Evolutionary conservation across 2,797 vertebrate genomes (phyloP).

Genomic region (Pseudomugil tenellus): DNA sequence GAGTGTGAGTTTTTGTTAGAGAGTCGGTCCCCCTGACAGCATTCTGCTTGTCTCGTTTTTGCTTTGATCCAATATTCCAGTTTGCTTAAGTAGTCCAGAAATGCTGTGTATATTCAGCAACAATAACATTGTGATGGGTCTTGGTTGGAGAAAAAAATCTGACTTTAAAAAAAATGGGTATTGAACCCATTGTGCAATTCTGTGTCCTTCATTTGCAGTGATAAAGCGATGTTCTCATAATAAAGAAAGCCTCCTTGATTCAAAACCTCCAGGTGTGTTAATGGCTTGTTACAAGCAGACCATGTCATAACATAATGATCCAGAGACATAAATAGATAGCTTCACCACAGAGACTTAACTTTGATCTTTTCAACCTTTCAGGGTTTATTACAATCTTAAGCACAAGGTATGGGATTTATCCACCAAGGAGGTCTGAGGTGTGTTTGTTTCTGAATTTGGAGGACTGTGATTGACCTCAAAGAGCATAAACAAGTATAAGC

Average conservation of each 20-base stretch:
- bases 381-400: neutral
- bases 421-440: neutral
- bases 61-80: conserved; percentile 31
- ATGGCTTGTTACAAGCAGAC: conserved; percentile 7
- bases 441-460: neutral
- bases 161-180: neutral
- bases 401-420: neutral
- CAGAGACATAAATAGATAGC: neutral
- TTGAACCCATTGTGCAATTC: conserved; percentile 12
- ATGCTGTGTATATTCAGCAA: conserved; percentile 11
- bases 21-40: conserved; percentile 38
- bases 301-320: neutral
- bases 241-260: conserved; percentile 6
- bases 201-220: neutral
- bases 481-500: neutral
- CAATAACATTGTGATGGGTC: neutral
- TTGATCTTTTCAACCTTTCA: neutral
- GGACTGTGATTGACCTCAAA: neutral
- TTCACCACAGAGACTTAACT: neutral
- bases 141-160: conserved; percentile 2
- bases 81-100: conserved; percentile 38
- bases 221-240: neutral
- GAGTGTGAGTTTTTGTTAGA: conserved; percentile 51
- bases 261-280: conserved; percentile 8
- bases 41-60: conserved; percentile 48